Conservation (phyloP, 2,797 vertebrate species). For the Borostomias antarcticus region DNA sequence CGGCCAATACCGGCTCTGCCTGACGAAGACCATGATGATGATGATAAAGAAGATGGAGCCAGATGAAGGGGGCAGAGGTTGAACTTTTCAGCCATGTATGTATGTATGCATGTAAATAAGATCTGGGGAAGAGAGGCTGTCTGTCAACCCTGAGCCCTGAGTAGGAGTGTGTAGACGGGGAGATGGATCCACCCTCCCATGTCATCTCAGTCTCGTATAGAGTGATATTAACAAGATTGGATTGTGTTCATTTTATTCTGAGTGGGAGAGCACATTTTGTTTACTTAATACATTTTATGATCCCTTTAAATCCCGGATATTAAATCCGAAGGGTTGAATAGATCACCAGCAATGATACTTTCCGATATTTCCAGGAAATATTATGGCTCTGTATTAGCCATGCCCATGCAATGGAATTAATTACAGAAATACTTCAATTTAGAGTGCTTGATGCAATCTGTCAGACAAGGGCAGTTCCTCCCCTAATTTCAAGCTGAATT, state of each 20-base stretch:
- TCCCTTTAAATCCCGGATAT: conserved; percentile 29
- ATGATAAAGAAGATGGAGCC: conserved; percentile 23
- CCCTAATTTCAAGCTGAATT: conserved; percentile 35
- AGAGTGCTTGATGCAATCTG: conserved; percentile 21
- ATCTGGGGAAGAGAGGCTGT: conserved; percentile 35
- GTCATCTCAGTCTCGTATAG: conserved; percentile 15
- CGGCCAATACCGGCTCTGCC: not conserved
- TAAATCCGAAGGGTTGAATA: conserved; percentile 21
- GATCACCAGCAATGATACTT: conserved; percentile 11
- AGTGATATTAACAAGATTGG: conserved; percentile 31
- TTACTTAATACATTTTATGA: conserved; percentile 30
- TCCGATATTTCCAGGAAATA: conserved; percentile 7
- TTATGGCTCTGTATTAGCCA: conserved; percentile 9
- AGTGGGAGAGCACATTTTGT: conserved; percentile 3
- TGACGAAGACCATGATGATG: not conserved
- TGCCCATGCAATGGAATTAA: conserved; percentile 28
- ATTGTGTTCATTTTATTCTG: conserved; percentile 36
- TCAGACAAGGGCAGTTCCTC: conserved; percentile 12
- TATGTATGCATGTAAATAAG: conserved; percentile 53
- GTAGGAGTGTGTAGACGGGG: conserved; percentile 27
- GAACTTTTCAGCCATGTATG: not conserved
- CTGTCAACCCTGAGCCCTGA: conserved; percentile 18
- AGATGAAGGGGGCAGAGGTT: conserved; percentile 39
- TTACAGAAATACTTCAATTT: conserved; percentile 15
- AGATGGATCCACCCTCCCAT: conserved; percentile 38